Conservation (phyloP, 2,113 vertebrate genomes). For the Poeciliopsis retropinna region DNA sequence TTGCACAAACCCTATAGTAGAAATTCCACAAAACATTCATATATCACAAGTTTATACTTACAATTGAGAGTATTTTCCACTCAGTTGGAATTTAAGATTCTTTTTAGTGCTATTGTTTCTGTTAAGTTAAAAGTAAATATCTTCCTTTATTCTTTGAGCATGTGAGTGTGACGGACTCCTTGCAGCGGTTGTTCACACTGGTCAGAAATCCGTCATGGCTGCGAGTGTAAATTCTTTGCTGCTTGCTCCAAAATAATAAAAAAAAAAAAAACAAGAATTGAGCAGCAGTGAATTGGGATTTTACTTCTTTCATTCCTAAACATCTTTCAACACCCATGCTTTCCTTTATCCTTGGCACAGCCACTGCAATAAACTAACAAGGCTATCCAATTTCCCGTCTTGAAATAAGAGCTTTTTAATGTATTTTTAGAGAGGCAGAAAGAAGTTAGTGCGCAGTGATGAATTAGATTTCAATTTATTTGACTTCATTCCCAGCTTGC, state of each 20-base stretch:
- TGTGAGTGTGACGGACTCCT: constrained; percentile 34
- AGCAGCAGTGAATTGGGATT: constrained; percentile 64
- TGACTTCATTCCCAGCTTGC: constrained; percentile 80
- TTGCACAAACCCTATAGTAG: not conserved
- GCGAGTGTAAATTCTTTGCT: constrained; percentile 58
- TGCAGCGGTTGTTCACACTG: constrained; percentile 33
- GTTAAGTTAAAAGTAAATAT: constrained; percentile 26
- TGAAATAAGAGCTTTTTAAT: constrained; percentile 76
- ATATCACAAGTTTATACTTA: not conserved
- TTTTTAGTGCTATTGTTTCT: constrained; percentile 25
- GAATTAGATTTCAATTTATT: constrained; percentile 83
- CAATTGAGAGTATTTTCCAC: not conserved
- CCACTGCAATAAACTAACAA: constrained; percentile 59
- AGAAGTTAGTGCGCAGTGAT: constrained; percentile 76
- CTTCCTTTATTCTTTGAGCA: constrained; percentile 3
- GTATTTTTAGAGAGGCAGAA: constrained; percentile 67
- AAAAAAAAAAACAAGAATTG: constrained; percentile 36
- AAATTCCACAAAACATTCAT: constrained; percentile 1
- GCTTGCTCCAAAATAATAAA: constrained; percentile 12
- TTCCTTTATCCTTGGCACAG: constrained; percentile 52
- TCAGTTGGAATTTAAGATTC: not conserved
- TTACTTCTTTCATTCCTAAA: constrained; percentile 68
- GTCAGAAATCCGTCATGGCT: constrained; percentile 57
- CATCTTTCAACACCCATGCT: constrained; percentile 68
- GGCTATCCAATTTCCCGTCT: constrained; percentile 59